Evolutionary conservation across 2,888 invertebrate species (phyloP), one percentile per base, ranked within the genome.

Genomic region (Platyscelio sp.): DNA sequence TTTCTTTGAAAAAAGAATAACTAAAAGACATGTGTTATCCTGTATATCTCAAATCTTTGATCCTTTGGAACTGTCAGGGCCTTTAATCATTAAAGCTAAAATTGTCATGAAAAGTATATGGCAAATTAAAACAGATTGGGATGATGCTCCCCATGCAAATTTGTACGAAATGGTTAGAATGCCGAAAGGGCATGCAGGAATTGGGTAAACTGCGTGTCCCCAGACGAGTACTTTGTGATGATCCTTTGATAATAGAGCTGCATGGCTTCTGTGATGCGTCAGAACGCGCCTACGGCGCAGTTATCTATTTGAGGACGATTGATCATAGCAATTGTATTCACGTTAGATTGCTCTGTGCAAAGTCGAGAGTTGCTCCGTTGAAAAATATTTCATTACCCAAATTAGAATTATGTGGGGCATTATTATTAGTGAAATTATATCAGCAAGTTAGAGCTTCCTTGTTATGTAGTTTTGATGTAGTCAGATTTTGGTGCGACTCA

Each of bases 401-500:
- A 7, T 18, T 70, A 6, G 56, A 70, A 40, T n/a, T 70, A 7
- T 70, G 70, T 70, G 56, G 70, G 3, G 54, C 56, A 13, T 18
- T 70, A 7, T 26, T 56, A 13, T 26, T 70, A n/a, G 43, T 18
- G 2, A 38, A 20, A 18, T 56, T 70, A 13, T 56, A 56, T 11
- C 0, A 54, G 18, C 54, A 20, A 49, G 49, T 49, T 1, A 27
- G 1, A 26, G n/a, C 56, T 11, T 24, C 65, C 0, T 15, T 71
- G 33, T 33, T 33, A 33, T 33, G 33, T 18, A 71, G 24, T 4
- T 7, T 63, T 6, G 60, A 67, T 1, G 38, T 86, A 13, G 29
- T 67, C 15, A 11, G 51, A 33, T 88, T 68, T 20, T 90, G 89
- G 87, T 56, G 85, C 1, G 88, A 90, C 49, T 90, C 90, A 2